These are phyloP conservation scores for Hystrix brachyura DNA, from an alignment of 2,113 vertebrate species.

Conservation along the genomic window DNA sequence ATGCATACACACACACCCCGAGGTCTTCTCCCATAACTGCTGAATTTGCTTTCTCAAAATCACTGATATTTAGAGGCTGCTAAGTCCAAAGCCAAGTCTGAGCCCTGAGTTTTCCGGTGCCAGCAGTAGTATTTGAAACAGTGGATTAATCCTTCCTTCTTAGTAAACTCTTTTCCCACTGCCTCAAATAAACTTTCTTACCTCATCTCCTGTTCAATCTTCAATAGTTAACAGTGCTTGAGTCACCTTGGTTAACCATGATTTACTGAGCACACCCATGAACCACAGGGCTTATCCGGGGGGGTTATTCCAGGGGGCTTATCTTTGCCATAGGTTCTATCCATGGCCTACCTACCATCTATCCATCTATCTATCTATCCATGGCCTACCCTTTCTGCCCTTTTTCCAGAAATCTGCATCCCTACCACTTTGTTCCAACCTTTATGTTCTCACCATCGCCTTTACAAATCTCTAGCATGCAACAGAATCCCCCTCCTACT, in stretches of 20 bases:
- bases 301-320: no score
- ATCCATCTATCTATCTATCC: no score
- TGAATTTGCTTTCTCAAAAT: not conserved
- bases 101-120: not conserved
- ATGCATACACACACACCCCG: not conserved
- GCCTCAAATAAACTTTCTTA: not conserved
- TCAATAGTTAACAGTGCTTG: no score
- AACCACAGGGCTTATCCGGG: no score
- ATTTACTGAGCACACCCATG: not conserved
- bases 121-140: not conserved
- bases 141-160: not conserved
- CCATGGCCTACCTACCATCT: no score
- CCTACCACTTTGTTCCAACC: not conserved
- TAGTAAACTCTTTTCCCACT: no score
- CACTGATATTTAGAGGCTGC: not conserved
- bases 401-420: not conserved
- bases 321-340: no score
- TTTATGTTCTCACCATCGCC: not conserved
- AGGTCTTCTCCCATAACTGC: not conserved
- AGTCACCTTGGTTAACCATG: not conserved
- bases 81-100: not conserved
- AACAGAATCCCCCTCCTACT: not conserved
- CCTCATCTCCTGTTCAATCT: not conserved
- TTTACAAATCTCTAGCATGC: no score
- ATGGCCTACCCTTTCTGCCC: not conserved